Percentiles rank a stretch among this genome's conserved stretches.
Conservation (phyloP, 2,797 vertebrate genomes). For the Argyrosomus regius region DNA sequence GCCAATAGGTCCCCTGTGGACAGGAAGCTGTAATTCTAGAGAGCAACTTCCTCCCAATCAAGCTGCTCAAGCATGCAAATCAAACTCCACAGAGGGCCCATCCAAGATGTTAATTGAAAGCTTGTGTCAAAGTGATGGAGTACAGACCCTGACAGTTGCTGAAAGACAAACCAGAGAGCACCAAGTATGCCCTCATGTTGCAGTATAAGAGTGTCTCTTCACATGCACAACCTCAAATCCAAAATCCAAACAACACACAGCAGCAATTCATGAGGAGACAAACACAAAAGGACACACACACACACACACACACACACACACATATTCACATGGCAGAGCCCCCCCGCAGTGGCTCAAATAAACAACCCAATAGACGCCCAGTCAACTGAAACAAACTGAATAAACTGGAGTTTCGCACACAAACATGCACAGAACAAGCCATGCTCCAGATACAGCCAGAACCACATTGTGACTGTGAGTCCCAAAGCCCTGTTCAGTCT, state of each 20-base stretch:
- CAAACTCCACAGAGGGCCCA: slow-evolving; percentile 37
- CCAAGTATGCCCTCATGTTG: slow-evolving; percentile 4
- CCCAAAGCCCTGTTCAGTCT: slow-evolving; percentile 34
- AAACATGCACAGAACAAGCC: slow-evolving; percentile 47
- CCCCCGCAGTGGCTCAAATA: slow-evolving; percentile 38
- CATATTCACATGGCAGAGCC: slow-evolving; percentile 32
- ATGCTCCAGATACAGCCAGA: slow-evolving; percentile 52
- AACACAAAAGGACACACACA: slow-evolving; percentile 41
- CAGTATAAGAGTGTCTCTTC: neutral
- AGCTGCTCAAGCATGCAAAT: slow-evolving; percentile 58
- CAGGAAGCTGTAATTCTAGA: slow-evolving; percentile 54
- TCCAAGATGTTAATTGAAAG: slow-evolving; percentile 33
- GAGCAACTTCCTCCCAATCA: slow-evolving; percentile 48
- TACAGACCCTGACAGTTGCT: slow-evolving; percentile 12
- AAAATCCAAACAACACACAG: neutral
- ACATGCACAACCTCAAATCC: slow-evolving; percentile 22
- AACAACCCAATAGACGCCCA: slow-evolving; percentile 45
- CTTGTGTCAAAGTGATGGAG: slow-evolving; percentile 38
- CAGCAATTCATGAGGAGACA: slow-evolving; percentile 40
- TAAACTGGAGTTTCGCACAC: slow-evolving; percentile 68
- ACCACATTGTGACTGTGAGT: slow-evolving; percentile 31
- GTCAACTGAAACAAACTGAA: slow-evolving; percentile 53
- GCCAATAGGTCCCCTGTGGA: slow-evolving; percentile 47
- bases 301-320: slow-evolving; percentile 31
- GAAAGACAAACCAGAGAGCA: slow-evolving; percentile 15